phyloP scores from a whole-genome alignment of 1,140 invertebrate genomes.

The Halyomorpha halys region DNA sequence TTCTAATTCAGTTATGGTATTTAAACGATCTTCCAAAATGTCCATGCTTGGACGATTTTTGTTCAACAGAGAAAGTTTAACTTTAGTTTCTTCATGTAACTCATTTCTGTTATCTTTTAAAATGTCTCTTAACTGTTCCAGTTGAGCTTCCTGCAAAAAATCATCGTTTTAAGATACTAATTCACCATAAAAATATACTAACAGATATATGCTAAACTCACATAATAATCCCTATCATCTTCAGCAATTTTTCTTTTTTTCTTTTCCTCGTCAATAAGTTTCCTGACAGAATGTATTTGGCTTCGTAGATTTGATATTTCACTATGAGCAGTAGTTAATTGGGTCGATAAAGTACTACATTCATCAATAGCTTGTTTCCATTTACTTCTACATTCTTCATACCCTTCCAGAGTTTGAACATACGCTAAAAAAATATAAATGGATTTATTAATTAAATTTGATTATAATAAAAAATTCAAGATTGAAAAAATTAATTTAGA shows the following conservation, averaged over 20 bases:
- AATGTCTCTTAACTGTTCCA: constrained; percentile 58
- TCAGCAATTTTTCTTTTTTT: constrained; percentile 49
- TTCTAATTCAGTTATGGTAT: constrained; percentile 54
- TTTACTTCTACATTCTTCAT: constrained; percentile 40
- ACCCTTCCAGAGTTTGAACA: neutral
- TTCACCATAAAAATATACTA: constrained; percentile 22
- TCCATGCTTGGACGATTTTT: constrained; percentile 37
- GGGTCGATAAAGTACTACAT: constrained; percentile 50
- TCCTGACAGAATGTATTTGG: constrained; percentile 64
- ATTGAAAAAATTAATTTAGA: too few species aligned
- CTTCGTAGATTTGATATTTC: constrained; percentile 58
- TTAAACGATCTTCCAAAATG: constrained; percentile 49
- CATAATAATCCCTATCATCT: constrained; percentile 50
- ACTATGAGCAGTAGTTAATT: constrained; percentile 50
- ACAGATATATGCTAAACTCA: constrained; percentile 33
- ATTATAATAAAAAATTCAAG: too few species aligned
- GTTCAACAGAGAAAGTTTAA: constrained; percentile 67
- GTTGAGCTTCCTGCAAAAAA: constrained; percentile 53
- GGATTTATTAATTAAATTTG: too few species aligned
- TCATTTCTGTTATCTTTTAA: constrained; percentile 54
- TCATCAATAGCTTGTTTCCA: constrained; percentile 56
- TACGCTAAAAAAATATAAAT: neutral
- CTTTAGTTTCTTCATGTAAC: constrained; percentile 63
- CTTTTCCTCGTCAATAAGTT: constrained; percentile 66
- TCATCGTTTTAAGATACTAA: constrained; percentile 13